These are phyloP conservation scores for Charanyca ferruginea DNA, from an alignment of 2,888 invertebrate species.

Conservation along the genomic window DNA sequence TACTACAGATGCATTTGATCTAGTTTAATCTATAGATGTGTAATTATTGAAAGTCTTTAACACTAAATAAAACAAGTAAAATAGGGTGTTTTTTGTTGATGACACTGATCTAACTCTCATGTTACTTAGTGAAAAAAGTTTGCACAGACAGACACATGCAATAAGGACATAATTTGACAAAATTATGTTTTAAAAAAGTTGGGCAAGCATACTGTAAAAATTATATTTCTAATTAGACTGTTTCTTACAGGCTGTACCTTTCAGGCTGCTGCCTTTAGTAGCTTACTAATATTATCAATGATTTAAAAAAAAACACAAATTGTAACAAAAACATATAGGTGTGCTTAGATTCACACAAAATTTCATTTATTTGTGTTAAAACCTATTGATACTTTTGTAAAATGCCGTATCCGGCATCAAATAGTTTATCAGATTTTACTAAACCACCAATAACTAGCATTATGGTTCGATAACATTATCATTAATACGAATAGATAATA, in stretches of 20 bases:
- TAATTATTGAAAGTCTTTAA: neutral
- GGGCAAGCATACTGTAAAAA: neutral
- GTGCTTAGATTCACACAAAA: neutral
- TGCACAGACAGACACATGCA: neutral
- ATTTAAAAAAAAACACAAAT: slow-evolving; percentile 4
- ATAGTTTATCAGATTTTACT: neutral
- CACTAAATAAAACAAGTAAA: too few relatives aligned
- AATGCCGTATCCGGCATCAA: slow-evolving; percentile 13
- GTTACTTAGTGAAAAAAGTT: neutral
- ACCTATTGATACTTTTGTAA: slow-evolving; percentile 15
- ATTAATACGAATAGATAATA: slow-evolving; percentile 1
- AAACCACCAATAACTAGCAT: slow-evolving; percentile 22
- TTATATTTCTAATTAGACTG: neutral
- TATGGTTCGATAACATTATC: slow-evolving; percentile 37
- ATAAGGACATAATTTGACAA: too few relatives aligned
- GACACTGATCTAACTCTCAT: neutral
- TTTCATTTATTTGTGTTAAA: slow-evolving; percentile 11
- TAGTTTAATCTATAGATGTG: neutral
- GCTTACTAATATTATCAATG: too few relatives aligned
- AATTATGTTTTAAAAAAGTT: too few relatives aligned
- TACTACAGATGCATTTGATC: neutral
- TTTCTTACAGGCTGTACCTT: neutral
- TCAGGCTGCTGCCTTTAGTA: too few relatives aligned
- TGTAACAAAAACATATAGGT: neutral
- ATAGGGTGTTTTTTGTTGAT: neutral